Base-by-base conservation (phyloP, 2,113 vertebrate genomes). In the Phyllopteryx taeniolatus region DNA sequence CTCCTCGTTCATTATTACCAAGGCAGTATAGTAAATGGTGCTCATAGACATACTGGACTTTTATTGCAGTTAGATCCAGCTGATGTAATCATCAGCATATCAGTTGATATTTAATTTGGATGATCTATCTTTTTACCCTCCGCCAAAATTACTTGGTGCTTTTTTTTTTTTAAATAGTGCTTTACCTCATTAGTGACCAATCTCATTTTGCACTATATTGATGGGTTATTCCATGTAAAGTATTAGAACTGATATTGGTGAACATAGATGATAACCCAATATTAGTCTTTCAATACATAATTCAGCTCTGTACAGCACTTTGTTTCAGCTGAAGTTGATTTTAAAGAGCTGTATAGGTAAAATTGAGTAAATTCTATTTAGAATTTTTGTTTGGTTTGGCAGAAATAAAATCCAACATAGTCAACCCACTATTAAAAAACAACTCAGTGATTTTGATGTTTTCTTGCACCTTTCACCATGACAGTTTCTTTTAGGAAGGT, bases 1-100 rank as follows among this genome's bases (percentile, higher is more conserved):
- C 51, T 53, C 14, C 3, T 27, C 2, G 47, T 57, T 39, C 68
- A 19, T 56, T 72, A 19, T 61, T 72, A 46, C 67, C 35, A 59
- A 53, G 67, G 20, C 42, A 76, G 79, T 74, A 78, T 27, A 71
- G 79, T 72, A 79, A 81, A 86, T 70, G 54, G 46, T 60, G 70
- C 22, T 67, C 49, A 67, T 46, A 46, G 8, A 14, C 27, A 51
- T 61, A 35, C 31, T 61, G 31, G 59, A 35, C 6, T 8, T 35
- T 31, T 35, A 3, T 61, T 39, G 33, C 59, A 61, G 15, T n/a
- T 33, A 17, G 33, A 4, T 15, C 33, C 31, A 43, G 61, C 35
- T 2, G 19, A n/a, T 62, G 3, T 62, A 35, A 19, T 19, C 8
- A 35, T 33, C 31, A 17, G 2, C 8, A 20, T 63, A 42, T 42